Base-by-base conservation (phyloP, 1,140 invertebrate species). In the Plectrocnemia conspersa region DNA sequence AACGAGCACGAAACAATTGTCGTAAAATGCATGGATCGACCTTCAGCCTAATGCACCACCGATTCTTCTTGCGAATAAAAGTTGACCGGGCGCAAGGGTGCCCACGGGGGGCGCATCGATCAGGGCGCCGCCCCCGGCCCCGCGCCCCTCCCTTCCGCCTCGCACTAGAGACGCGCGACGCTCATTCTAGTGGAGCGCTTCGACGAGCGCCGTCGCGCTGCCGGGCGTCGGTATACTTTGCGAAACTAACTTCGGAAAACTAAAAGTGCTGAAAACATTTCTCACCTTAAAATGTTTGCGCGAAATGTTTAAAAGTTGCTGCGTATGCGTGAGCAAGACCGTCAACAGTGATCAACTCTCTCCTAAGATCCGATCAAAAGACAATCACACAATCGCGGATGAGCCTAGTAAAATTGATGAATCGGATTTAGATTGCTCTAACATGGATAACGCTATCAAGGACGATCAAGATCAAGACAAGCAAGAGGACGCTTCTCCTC, bases 251-350 rank as follows among this genome's bases (percentile, higher is more conserved):
- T 22, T 23, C 3, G 47, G 16, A 18, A n/a, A 7, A 13, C 11
- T 50, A 24, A 3, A 27, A 4, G 21, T 29, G 25, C 4, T 27
- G 4, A 41, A 2, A n/a, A 6, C 22, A 2, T 16, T 44, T 11
- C 22, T 41, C 33, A 9, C 11, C 3, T 13, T 24, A 29, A 27
- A 1, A 41, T 52, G 40, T 42, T 19, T 24, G 21, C 6, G 16
- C 19, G 55, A 57, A 72, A 75, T 76, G 73, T 76, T 76, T 54
- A 76, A 76, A 69, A 74, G 70, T 73, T 76, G 73, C 62, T 76
- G 73, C 68, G 70, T 71, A 36, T 68, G 72, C 62, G 68, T 73
- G 16, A 70, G 62, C 61, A 76, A 76, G 64, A 76, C 72, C 69
- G 59, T 73, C 41, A 35, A 50, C 11, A 24, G 19, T 3, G 47